Conservation (phyloP, 2,797 vertebrate genomes). For the Pantherophis vulpinus region DNA sequence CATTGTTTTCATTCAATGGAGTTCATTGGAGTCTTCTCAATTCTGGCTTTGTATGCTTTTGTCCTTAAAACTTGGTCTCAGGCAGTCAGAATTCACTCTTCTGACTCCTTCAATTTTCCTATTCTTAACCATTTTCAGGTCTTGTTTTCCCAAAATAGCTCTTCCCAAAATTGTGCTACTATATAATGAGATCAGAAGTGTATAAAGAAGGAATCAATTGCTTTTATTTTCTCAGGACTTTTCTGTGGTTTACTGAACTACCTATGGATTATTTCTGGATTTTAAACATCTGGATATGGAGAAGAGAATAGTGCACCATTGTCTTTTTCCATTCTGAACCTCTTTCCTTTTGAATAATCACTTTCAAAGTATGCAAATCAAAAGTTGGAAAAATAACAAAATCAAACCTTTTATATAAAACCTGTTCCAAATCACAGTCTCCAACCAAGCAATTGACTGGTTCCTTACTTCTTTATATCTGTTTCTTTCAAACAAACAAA, state of each 20-base stretch:
- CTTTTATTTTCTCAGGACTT: neutral
- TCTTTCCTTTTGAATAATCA: neutral
- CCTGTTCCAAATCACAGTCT: neutral
- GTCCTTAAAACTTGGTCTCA: neutral
- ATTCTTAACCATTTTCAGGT: neutral
- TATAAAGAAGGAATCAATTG: neutral
- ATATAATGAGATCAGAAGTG: neutral
- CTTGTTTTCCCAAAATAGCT: neutral
- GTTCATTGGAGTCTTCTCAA: neutral
- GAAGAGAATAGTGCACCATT: neutral
- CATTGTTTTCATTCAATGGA: neutral
- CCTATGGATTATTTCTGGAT: neutral
- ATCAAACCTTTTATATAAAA: neutral
- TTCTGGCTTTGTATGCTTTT: neutral
- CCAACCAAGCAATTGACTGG: neutral
- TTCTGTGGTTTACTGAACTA: neutral
- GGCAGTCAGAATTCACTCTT: neutral
- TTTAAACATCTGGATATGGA: neutral
- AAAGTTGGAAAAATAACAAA: neutral
- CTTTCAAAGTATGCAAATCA: neutral
- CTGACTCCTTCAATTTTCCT: neutral
- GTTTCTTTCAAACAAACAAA: neutral
- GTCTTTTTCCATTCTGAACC: neutral
- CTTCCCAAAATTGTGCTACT: neutral
- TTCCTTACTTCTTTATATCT: neutral